These are phyloP conservation scores for Aphodius sticticus DNA, from an alignment of 2,888 invertebrate genomes.

Conservation along the genomic window DNA sequence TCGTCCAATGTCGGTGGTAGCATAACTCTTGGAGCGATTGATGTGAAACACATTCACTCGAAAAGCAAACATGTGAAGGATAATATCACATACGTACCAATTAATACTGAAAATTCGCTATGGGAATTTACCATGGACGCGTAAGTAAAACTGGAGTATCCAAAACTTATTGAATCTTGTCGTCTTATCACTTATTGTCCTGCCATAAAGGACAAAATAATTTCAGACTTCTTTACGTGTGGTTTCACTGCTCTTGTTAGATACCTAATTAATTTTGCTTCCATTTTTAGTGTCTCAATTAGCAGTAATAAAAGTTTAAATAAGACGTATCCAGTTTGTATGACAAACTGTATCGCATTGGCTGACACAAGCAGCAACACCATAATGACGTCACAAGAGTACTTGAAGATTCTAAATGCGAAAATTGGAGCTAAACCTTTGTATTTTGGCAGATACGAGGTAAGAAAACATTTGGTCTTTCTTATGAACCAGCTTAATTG, in stretches of 20 bases:
- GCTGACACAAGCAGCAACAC: conserved; percentile 59
- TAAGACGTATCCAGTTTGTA: conserved; percentile 52
- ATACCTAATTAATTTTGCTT: background rate
- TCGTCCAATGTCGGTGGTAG: conserved; percentile 65
- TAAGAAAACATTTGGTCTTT: conserved; percentile 41
- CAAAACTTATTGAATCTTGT: too few species aligned
- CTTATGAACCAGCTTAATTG: background rate
- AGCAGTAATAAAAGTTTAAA: conserved; percentile 31
- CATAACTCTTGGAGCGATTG: conserved; percentile 69
- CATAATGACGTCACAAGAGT: conserved; percentile 58
- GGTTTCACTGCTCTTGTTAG: background rate
- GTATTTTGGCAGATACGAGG: conserved; percentile 49
- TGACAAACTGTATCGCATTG: conserved; percentile 55
- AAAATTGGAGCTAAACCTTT: conserved; percentile 54
- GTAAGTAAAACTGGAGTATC: conserved; percentile 53
- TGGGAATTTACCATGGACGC: conserved; percentile 77
- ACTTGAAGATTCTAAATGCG: conserved; percentile 57
- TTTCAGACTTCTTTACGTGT: background rate
- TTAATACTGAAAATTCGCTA: conserved; percentile 65
- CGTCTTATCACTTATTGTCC: too few species aligned
- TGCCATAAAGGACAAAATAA: too few species aligned
- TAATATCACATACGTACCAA: conserved; percentile 68
- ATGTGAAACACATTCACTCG: conserved; percentile 66
- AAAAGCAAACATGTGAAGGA: conserved; percentile 55
- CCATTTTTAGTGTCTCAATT: conserved; percentile 33